These are phyloP conservation scores for Lagopus leucura DNA, from an alignment of 2,113 vertebrate species.

Conservation along the genomic window DNA sequence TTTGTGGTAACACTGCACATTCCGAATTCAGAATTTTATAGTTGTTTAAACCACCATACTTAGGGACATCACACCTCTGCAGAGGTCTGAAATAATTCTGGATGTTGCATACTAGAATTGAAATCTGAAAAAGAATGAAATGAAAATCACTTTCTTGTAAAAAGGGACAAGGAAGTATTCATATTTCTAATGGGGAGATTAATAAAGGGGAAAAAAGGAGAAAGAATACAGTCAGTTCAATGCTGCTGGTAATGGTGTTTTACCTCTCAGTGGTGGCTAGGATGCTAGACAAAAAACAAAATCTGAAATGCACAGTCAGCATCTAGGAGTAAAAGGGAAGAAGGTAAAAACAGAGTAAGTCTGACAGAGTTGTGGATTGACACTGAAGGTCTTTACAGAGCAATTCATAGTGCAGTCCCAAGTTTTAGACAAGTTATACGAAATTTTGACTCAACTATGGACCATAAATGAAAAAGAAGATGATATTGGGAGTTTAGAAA, in stretches of 20 bases:
- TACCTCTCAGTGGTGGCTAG: neutral
- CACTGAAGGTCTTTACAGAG: neutral
- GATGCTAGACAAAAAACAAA: neutral
- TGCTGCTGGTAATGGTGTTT: neutral
- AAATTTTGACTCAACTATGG: neutral
- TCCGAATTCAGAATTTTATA: neutral
- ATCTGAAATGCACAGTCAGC: neutral
- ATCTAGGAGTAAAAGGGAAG: neutral
- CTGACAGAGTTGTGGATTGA: neutral
- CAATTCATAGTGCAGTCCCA: neutral
- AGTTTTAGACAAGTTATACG: rapidly evolving
- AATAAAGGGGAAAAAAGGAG: neutral
- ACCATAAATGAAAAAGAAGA: neutral
- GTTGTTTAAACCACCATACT: neutral
- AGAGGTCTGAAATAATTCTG: neutral
- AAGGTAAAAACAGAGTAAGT: neutral
- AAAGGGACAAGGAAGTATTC: neutral
- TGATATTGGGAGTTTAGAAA: neutral
- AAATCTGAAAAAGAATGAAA: neutral
- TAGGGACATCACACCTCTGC: neutral
- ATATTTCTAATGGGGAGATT: neutral
- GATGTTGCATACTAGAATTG: neutral
- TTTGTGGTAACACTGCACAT: neutral
- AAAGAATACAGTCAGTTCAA: neutral
- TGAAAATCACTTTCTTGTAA: neutral